Base-by-base conservation (phyloP, 2,113 vertebrate species). In the Oncorhynchus nerka region DNA sequence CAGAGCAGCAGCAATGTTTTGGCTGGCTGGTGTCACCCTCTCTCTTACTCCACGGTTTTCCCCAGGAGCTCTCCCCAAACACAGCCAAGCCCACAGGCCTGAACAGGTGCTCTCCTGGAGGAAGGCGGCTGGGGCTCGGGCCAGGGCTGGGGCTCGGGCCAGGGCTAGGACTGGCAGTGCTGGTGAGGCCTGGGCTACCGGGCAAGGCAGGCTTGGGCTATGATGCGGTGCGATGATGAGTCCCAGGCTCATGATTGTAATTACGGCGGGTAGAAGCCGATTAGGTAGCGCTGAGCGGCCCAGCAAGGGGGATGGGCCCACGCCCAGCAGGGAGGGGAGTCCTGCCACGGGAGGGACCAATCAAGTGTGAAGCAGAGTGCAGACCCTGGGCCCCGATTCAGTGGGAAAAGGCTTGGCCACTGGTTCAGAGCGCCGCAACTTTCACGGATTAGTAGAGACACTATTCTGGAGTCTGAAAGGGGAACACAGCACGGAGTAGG, bases 401-500 rank as follows among this genome's bases (percentile, higher is more conserved):
- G 96, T 97, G 95, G 95, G 93, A 97, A 96, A 95, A 95, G 92
- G 94, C 93, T 96, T 96, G 96, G 96, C 96, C 94, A 93, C 94
- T 93, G 93, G 94, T 97, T 98, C 94, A 96, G 96, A 96, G 95
- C 94, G 93, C 96, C 92, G 94, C 95, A 98, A 97, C 95, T 97
- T 97, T 97, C 95, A 97, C 96, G 96, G 97, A 98, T 98, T 98
- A 97, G 96, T 95, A 95, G 95, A 96, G 95, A 96, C 95, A 95
- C 96, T 95, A 96, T 98, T 98, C 96, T 96, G 94, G 92, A 93
- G 91, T 2, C 80, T 97, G 95, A 97, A 99, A 97, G 94, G 95
- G 89, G 93, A 95, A 94, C 96, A 95, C 96, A 99, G 97, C 97
- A 95, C 96, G 96, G 93, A 96, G 96, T 96, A 93, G 93, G 94